Evolutionary conservation across 92 coral and sea anemone genomes (phyloP), one percentile per base, ranked within the genome.

Genomic region (Epizoanthus scotinus): DNA sequence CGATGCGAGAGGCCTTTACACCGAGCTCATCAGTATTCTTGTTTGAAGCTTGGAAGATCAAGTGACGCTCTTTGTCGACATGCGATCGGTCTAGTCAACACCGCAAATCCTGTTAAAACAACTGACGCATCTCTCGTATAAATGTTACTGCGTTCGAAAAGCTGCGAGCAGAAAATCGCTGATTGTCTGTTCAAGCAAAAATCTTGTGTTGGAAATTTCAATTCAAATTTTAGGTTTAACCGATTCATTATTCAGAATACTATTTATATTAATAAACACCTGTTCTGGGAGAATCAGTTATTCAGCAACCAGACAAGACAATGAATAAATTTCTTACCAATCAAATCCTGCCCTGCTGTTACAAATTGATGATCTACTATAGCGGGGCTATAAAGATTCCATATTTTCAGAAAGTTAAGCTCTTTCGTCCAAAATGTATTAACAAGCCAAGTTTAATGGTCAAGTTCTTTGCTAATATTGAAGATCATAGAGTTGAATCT

Each of bases 251-350:
- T 75, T 66, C 67, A 75, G 61, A 57, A 73, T 73, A 27, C 28
- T 73, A 73, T 73, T 73, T 73, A 73, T 63, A 54, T 63, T 59
- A 20, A 59, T 75, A 58, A 75, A 57, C 81, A 75, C 81, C 81
- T 75, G 81, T 57, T 75, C 81, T 66, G 14, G 56, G 49, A 36
- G 52, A 40, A 75, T 75, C 49, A 75, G 67, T 75, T 75, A 75
- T 75, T 75, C 68, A 58, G 52, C 66, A 54, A 53, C 42, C 67
- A 75, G 60, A 75, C 52, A 75, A 75, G 67, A 22, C 81, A 75
- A 34, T 49, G 40, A 59, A 20, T 75, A 34, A 24, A 20, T 57
- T 26, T 75, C 52, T 75, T 38, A 25, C 79, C 79, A 73, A 73
- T 57, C 66, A 73, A 73, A 73, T 73, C 25, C 34, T 8, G 55